A percentile compares a stretch with the other conserved stretches of the same genome.
These are phyloP conservation scores for Theristicus caerulescens DNA, from an alignment of 2,113 vertebrate genomes.

Conservation along the genomic window DNA sequence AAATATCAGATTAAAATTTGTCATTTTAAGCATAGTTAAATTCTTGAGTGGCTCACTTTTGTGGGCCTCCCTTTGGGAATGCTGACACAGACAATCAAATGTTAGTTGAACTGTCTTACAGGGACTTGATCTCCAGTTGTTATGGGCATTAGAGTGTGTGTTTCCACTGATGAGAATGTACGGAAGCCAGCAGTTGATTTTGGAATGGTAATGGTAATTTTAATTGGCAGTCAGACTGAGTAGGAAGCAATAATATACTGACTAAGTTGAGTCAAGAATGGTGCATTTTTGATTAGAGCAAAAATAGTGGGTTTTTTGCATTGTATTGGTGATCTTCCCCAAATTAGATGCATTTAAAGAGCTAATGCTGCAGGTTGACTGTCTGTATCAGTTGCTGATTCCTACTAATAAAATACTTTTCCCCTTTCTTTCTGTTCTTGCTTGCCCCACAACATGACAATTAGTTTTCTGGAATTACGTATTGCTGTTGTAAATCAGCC, in stretches of 20 bases:
- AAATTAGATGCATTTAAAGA: neutral
- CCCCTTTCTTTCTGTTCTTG: neutral
- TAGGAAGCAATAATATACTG: neutral
- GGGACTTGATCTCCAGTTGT: neutral
- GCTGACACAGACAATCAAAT: neutral
- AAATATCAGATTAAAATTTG: neutral
- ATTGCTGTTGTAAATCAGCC: conserved; percentile 15
- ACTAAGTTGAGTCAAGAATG: neutral
- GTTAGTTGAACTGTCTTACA: neutral
- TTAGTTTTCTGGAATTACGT: neutral
- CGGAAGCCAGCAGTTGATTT: neutral
- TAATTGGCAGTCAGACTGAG: neutral
- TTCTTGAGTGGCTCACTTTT: neutral
- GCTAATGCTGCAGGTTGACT: neutral
- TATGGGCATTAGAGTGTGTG: accelerated
- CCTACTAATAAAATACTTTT: neutral
- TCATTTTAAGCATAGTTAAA: neutral
- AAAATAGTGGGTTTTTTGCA: neutral
- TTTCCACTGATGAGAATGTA: neutral
- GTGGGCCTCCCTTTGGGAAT: neutral
- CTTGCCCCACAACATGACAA: neutral
- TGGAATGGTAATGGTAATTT: neutral
- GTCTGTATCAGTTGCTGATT: neutral
- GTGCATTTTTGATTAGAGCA: neutral
- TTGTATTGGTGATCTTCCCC: neutral